These are phyloP conservation scores for Drosophila nikananu DNA, from an alignment of 1,140 invertebrate genomes.

Conservation along the genomic window DNA sequence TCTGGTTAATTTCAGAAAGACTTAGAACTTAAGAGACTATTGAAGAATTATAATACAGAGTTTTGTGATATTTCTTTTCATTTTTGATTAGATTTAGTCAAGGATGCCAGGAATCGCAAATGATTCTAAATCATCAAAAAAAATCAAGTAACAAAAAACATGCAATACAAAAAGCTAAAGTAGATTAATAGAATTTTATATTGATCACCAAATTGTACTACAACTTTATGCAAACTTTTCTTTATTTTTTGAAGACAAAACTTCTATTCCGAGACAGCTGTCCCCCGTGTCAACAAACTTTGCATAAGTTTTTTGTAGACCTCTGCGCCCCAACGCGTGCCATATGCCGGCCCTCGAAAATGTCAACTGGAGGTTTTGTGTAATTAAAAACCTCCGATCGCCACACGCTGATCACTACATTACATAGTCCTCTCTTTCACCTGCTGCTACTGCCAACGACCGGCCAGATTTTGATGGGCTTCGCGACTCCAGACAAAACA, in stretches of 20 bases:
- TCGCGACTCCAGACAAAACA: slow-evolving; percentile 49
- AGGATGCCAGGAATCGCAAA: not conserved
- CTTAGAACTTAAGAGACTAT: no score
- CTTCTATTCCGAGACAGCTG: slow-evolving; percentile 45
- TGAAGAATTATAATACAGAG: not conserved
- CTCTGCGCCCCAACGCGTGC: slow-evolving; percentile 66
- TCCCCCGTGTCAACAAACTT: slow-evolving; percentile 65
- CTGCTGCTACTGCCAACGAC: slow-evolving; percentile 57
- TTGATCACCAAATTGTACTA: no score
- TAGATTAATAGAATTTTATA: no score
- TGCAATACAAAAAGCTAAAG: not conserved
- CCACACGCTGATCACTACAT: slow-evolving; percentile 72
- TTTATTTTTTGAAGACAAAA: not conserved
- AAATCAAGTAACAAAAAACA: not conserved
- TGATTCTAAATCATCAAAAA: no score
- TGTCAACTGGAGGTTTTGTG: slow-evolving; percentile 56
- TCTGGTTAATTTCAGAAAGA: not conserved
- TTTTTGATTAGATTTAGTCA: not conserved
- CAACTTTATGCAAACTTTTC: not conserved
- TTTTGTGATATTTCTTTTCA: not conserved
- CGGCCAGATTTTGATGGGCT: slow-evolving; percentile 81
- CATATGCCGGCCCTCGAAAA: slow-evolving; percentile 55
- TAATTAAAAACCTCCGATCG: slow-evolving; percentile 74
- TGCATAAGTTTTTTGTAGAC: slow-evolving; percentile 12
- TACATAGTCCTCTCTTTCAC: slow-evolving; percentile 53